phyloP scores from a whole-genome alignment of 1,140 invertebrate genomes.

The Hormaphis cornu region DNA sequence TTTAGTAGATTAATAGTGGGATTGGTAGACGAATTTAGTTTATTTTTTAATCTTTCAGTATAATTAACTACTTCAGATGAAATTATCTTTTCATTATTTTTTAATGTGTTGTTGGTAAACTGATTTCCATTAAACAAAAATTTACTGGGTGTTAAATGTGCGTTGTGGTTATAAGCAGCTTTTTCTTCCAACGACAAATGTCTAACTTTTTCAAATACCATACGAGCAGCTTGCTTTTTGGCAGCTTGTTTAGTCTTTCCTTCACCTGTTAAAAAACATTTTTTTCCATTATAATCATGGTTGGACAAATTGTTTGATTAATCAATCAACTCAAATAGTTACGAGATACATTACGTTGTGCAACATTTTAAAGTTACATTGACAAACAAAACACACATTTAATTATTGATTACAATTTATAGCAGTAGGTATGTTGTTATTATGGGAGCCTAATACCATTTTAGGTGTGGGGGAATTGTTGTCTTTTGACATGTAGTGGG shows the following conservation, averaged over 20 bases:
- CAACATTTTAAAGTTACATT: too few species aligned
- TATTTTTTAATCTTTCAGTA: too few species aligned
- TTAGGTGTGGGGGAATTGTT: too few species aligned
- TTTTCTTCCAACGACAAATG: not conserved
- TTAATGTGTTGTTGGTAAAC: not conserved
- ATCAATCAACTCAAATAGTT: too few species aligned
- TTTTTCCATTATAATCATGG: not conserved
- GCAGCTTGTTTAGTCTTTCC: slow-evolving; percentile 14
- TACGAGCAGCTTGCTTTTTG: not conserved
- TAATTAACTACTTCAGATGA: too few species aligned
- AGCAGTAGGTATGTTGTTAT: too few species aligned
- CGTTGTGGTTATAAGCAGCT: not conserved
- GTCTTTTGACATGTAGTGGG: too few species aligned
- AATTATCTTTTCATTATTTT: not conserved
- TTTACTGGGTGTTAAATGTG: not conserved
- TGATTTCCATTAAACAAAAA: not conserved
- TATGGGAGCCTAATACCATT: too few species aligned
- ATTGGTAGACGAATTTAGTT: not conserved
- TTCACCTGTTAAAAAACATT: not conserved
- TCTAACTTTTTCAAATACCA: not conserved
- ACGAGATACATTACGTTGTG: not conserved
- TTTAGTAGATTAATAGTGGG: not conserved
- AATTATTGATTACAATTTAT: too few species aligned
- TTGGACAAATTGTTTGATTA: too few species aligned
- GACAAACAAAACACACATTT: too few species aligned